Base-by-base conservation (phyloP, 2,797 vertebrate genomes). In the Halcyon badia region DNA sequence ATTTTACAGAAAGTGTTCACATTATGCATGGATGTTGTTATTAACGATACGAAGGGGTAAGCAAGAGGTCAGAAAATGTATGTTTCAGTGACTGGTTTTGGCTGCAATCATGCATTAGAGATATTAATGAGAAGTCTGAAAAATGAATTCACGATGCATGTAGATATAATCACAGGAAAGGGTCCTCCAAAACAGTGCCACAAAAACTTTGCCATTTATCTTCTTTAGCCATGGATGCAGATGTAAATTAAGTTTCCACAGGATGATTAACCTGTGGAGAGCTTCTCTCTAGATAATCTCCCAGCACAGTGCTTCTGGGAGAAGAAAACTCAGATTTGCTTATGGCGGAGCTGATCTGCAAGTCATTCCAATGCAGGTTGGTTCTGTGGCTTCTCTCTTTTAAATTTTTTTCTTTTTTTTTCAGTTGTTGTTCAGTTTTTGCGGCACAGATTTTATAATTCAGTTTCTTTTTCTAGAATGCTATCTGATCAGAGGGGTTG, bases 51-150 rank as follows among this genome's bases (percentile, higher is more conserved):
- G 0, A 82, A 82, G n/a, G 61, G 90, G 49, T 96, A 88, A 96
- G 79, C 72, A 46, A 83, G 89, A 96, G 94, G 87, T 95, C 80
- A 91, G 86, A 78, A 94, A 91, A 93, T 31, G 30, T 79, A 21
- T 69, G 93, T 87, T 87, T 95, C 75, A 77, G 39, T 58, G 73
- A 60, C 62, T 87, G 83, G 72, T 52, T 94, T 84, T 91, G 88
- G 79, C 86, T 95, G 83, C 90, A 92, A 37, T 92, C 92, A 84
- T 66, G 66, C 77, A 41, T 95, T 83, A 87, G 42, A 76, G 64
- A 52, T 90, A 87, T 73, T 92, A 92, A 93, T 84, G 83, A 86
- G 80, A 80, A 94, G 68, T 51, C 73, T 89, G 78, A 90, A 48
- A 84, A 90, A 87, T 87, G 70, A 72, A 61, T 89, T 57, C 31